phyloP scores from a whole-genome alignment of 1,140 invertebrate species.

The Gryllus bimaculatus region DNA sequence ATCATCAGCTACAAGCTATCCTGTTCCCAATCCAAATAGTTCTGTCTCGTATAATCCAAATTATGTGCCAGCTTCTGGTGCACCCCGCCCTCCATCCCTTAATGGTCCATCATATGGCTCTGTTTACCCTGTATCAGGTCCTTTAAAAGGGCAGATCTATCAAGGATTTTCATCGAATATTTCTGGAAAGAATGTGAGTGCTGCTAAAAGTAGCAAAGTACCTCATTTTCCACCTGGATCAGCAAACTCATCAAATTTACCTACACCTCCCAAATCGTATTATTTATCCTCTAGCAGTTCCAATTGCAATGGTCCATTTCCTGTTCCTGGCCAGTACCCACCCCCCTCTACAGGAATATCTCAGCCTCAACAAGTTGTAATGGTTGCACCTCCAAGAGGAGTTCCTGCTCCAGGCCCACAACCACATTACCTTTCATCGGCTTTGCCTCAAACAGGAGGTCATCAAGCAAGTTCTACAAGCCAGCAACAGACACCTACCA shows the following conservation, averaged over 20 bases:
- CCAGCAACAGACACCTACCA: slow-evolving; percentile 7
- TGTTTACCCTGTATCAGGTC: neutral
- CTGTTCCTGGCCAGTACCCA: neutral
- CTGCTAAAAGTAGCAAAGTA: neutral
- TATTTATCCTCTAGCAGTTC: neutral
- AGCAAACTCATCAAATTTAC: slow-evolving; percentile 20
- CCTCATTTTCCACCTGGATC: slow-evolving; percentile 14
- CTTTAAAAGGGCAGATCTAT: neutral
- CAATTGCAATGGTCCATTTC: slow-evolving; percentile 1
- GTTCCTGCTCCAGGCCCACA: neutral
- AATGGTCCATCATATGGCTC: neutral
- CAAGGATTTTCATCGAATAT: neutral
- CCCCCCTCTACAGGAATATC: slow-evolving; percentile 6
- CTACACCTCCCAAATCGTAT: slow-evolving; percentile 19
- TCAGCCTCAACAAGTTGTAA: slow-evolving; percentile 4
- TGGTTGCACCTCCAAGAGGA: neutral
- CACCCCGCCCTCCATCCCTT: neutral
- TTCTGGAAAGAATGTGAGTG: neutral
- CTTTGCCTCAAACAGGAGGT: neutral
- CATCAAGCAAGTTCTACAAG: slow-evolving; percentile 9
- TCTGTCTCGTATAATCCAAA: neutral
- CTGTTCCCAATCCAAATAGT: neutral
- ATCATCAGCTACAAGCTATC: neutral
- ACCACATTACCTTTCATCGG: neutral
- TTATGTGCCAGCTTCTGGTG: neutral